phyloP scores from a whole-genome alignment of 2,113 vertebrate species.

The Falco punctatus region DNA sequence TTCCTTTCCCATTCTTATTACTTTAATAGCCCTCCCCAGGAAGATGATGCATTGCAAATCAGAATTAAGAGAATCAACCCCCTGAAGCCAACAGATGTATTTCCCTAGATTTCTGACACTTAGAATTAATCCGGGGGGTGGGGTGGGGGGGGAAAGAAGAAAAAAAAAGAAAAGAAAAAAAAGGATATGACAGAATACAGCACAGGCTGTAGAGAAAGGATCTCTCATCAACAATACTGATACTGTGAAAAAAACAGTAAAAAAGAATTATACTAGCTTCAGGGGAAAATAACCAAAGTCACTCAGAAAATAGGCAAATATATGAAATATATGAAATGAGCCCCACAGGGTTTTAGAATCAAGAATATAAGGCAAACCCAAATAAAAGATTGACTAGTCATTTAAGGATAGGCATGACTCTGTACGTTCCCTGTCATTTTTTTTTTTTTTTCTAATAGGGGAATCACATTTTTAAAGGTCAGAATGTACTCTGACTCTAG shows the following conservation, averaged over 20 bases:
- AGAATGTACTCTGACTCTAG: neutral
- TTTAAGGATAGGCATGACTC: neutral
- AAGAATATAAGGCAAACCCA: neutral
- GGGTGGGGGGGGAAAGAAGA: too few species aligned
- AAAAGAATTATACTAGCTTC: neutral
- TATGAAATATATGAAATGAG: neutral
- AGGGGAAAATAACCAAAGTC: neutral
- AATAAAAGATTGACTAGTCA: neutral
- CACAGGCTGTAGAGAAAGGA: neutral
- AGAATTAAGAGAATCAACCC: neutral
- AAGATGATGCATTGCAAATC: neutral
- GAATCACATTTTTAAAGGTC: neutral
- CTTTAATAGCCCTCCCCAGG: neutral
- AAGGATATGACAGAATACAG: neutral
- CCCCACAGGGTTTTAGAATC: neutral
- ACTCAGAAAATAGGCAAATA: neutral
- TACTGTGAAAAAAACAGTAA: neutral
- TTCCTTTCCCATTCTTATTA: neutral
- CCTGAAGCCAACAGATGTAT: neutral
- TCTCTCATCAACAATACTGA: neutral
- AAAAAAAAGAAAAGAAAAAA: neutral
- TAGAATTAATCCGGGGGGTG: neutral
- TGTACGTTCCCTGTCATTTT: neutral
- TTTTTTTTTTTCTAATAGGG: neutral
- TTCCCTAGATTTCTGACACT: neutral